These are phyloP conservation scores for Notospermus geniculatus DNA, from an alignment of 1,140 invertebrate species.

Conservation along the genomic window DNA sequence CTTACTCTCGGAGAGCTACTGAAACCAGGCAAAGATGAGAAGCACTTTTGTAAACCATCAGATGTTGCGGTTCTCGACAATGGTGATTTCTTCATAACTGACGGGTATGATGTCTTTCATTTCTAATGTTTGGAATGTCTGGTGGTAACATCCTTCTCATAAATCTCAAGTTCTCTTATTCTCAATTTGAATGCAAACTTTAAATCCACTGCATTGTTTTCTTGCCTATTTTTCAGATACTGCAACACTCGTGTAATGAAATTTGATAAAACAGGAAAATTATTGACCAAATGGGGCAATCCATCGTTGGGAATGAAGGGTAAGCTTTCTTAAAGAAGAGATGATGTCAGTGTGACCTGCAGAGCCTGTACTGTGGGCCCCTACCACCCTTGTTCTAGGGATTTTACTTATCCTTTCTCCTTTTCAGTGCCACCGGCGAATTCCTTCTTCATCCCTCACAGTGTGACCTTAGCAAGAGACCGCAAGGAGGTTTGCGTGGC, in stretches of 20 bases:
- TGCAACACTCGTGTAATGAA: slow-evolving; percentile 87
- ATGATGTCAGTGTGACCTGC: too few species aligned
- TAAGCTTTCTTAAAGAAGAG: too few species aligned
- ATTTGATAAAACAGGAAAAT: slow-evolving; percentile 73
- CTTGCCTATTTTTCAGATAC: slow-evolving; percentile 55
- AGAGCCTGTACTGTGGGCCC: too few species aligned
- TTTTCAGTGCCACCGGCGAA: slow-evolving; percentile 45
- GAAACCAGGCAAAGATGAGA: slow-evolving; percentile 72
- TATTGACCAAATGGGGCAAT: slow-evolving; percentile 75
- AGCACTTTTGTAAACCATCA: slow-evolving; percentile 90
- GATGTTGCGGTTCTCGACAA: slow-evolving; percentile 79
- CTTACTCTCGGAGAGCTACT: slow-evolving; percentile 80
- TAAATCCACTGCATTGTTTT: slow-evolving; percentile 1
- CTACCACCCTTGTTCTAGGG: too few species aligned
- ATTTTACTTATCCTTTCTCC: too few species aligned
- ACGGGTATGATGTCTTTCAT: slow-evolving; percentile 62
- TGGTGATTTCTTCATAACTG: slow-evolving; percentile 90
- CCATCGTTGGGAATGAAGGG: neutral
- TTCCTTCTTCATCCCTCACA: slow-evolving; percentile 76
- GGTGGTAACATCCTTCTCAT: too few species aligned
- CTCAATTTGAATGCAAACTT: too few species aligned
- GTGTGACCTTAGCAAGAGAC: slow-evolving; percentile 78
- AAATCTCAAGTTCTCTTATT: too few species aligned
- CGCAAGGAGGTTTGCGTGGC: slow-evolving; percentile 83
- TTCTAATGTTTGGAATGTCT: neutral